These are phyloP conservation scores for Ametastegia equiseti DNA, from an alignment of 2,888 invertebrate genomes.

Conservation along the genomic window DNA sequence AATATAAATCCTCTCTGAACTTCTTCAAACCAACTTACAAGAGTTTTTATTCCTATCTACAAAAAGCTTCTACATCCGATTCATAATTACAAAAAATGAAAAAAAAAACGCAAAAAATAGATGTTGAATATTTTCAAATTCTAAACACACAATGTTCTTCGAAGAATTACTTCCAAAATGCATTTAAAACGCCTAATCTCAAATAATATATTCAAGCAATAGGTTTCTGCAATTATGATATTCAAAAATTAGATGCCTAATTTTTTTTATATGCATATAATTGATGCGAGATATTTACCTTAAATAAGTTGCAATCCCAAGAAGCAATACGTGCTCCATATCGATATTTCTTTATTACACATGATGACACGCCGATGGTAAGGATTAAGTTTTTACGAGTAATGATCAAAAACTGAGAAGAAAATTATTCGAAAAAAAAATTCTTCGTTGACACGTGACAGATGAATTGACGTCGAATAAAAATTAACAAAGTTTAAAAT, in stretches of 20 bases:
- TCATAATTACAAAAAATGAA: neutral
- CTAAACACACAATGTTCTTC: too few species aligned
- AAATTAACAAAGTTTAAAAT: neutral
- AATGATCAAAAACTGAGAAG: neutral
- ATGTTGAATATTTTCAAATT: too few species aligned
- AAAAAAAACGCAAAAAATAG: neutral
- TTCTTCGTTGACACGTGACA: too few species aligned
- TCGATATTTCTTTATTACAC: neutral
- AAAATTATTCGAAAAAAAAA: too few species aligned
- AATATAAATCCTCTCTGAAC: neutral
- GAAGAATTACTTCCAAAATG: too few species aligned
- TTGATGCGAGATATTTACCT: neutral
- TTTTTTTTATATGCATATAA: too few species aligned
- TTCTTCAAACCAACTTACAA: neutral
- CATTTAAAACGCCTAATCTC: too few species aligned
- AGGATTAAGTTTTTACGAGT: neutral
- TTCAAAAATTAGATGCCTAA: too few species aligned
- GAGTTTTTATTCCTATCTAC: neutral
- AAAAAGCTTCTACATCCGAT: too few species aligned
- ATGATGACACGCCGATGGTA: neutral
- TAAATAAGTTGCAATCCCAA: slow-evolving; percentile 1
- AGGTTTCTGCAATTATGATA: too few species aligned
- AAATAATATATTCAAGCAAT: too few species aligned
- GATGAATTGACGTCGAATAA: too few species aligned
- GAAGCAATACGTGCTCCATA: neutral